phyloP scores from a whole-genome alignment of 1,140 invertebrate genomes.

The Drosophila tristis region DNA sequence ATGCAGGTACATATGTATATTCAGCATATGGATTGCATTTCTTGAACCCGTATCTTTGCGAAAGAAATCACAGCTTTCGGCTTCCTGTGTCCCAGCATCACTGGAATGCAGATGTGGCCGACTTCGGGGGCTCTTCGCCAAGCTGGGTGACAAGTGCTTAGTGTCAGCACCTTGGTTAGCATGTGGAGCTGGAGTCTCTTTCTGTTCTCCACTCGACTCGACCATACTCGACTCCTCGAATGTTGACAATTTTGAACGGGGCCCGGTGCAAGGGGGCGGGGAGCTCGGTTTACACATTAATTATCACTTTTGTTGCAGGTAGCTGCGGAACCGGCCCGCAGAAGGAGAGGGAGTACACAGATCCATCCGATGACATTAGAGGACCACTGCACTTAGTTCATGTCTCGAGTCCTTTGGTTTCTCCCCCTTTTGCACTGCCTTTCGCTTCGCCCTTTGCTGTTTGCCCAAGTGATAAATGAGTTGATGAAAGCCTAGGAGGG shows the following conservation, averaged over 20 bases:
- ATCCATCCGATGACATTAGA: conserved; percentile 64
- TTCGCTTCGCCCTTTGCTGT: conserved; percentile 27
- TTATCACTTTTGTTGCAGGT: conserved; percentile 76
- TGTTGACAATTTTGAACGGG: conserved; percentile 70
- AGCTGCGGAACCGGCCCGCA: conserved; percentile 23
- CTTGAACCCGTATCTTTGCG: too few species aligned
- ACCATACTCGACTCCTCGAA: background rate
- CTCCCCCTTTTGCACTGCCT: background rate
- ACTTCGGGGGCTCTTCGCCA: conserved; percentile 28
- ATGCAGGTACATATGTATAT: too few species aligned
- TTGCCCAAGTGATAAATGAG: conserved; percentile 74
- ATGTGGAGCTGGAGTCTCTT: conserved; percentile 50
- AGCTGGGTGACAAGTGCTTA: conserved; percentile 79
- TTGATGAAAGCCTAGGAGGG: conserved; percentile 62
- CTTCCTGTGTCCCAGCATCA: conserved; percentile 20
- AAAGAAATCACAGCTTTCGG: background rate
- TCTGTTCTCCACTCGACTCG: too few species aligned
- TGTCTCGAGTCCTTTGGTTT: conserved; percentile 72
- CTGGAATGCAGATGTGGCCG: conserved; percentile 20
- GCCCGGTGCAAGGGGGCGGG: conserved; percentile 5
- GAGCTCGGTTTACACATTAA: conserved; percentile 77
- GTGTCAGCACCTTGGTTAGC: conserved; percentile 79
- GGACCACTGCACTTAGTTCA: conserved; percentile 63
- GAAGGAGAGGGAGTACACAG: conserved; percentile 5
- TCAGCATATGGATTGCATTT: too few species aligned